Percentiles rank a stretch among this genome's conserved stretches.
These are phyloP conservation scores for Scrobipalpa atriplicella DNA, from an alignment of 2,888 invertebrate genomes.

Conservation along the genomic window DNA sequence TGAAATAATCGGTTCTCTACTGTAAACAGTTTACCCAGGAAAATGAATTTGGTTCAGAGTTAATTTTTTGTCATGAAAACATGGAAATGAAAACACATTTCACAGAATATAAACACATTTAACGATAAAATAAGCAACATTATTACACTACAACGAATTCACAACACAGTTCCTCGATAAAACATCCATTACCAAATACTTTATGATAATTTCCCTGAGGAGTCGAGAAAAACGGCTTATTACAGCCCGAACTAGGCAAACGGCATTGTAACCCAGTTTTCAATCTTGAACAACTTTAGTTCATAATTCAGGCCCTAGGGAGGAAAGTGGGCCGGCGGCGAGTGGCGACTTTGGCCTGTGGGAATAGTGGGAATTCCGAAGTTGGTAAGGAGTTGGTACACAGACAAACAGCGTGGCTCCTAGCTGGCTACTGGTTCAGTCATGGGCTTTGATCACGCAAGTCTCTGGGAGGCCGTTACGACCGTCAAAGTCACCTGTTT, in stretches of 20 bases:
- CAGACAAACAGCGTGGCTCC: conserved; percentile 36
- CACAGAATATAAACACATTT: not conserved
- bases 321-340: conserved; percentile 45
- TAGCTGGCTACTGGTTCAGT: conserved; percentile 34
- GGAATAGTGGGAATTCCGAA: conserved; percentile 57
- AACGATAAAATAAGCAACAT: conserved; percentile 10
- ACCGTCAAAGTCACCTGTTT: conserved; percentile 31
- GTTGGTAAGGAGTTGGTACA: conserved; percentile 37
- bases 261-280: conserved; percentile 60
- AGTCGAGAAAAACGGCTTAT: conserved; percentile 57
- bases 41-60: too few species aligned
- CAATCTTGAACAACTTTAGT: conserved; percentile 67
- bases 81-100: too few species aligned
- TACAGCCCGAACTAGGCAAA: conserved; percentile 36
- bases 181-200: conserved; percentile 30
- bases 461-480: conserved; percentile 43
- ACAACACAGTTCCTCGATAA: conserved; percentile 2
- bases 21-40: too few species aligned
- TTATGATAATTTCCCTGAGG: conserved; percentile 59
- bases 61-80: too few species aligned
- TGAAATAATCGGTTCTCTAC: too few species aligned
- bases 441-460: conserved; percentile 48
- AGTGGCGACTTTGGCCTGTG: conserved; percentile 45
- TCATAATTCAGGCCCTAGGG: conserved; percentile 64
- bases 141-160: conserved; percentile 3